These are phyloP conservation scores for Eugnorisma glareosa DNA, from an alignment of 2,888 invertebrate genomes.

Conservation along the genomic window DNA sequence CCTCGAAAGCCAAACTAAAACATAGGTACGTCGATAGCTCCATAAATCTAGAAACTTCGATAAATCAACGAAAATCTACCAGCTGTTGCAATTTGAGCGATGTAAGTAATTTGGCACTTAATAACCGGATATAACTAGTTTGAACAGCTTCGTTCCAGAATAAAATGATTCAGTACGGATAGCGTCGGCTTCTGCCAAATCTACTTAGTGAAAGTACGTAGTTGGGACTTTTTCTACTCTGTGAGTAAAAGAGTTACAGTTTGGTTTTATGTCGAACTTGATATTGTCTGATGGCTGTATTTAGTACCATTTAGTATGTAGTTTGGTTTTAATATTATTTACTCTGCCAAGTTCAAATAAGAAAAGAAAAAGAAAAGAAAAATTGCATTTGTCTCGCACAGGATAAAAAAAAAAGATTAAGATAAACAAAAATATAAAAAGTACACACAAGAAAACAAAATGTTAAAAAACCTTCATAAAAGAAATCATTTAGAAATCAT, in stretches of 20 bases:
- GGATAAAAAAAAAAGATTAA: too few relatives aligned
- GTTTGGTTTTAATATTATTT: too few relatives aligned
- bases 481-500: too few relatives aligned
- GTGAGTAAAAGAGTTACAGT: constrained; percentile 11
- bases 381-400: too few relatives aligned
- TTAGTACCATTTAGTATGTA: not conserved
- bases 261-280: constrained; percentile 5
- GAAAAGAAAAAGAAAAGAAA: too few relatives aligned
- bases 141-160: constrained; percentile 56
- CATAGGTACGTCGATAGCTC: constrained; percentile 9
- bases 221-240: constrained; percentile 61
- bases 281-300: constrained; percentile 10
- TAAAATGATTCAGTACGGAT: constrained; percentile 70
- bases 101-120: constrained; percentile 71
- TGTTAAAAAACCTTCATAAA: too few relatives aligned
- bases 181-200: constrained; percentile 75
- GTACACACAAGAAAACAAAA: too few relatives aligned
- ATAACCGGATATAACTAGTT: constrained; percentile 69
- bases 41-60: constrained; percentile 16
- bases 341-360: too few relatives aligned
- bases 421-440: too few relatives aligned
- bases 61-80: constrained; percentile 52
- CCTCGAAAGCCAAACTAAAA: constrained; percentile 12
- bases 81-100: constrained; percentile 54
- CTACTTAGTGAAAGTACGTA: constrained; percentile 79